Conservation (phyloP, 2,113 vertebrate species). For the Macroglossus sobrinus region DNA sequence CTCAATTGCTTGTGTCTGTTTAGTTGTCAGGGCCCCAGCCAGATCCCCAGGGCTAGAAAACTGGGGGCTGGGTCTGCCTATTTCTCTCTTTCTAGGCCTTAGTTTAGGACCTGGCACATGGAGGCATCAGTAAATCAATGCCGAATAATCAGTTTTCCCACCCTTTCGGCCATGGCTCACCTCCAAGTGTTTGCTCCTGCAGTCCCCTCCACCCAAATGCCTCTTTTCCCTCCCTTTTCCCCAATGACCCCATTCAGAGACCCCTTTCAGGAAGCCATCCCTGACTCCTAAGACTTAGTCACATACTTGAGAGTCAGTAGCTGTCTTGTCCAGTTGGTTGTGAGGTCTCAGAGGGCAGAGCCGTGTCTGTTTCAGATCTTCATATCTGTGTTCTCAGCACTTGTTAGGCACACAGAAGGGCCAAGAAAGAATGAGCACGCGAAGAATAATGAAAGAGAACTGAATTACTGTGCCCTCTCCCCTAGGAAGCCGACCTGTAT, state of each 20-base stretch:
- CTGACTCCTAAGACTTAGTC: neutral
- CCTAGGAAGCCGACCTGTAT: neutral
- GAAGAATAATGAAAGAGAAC: neutral
- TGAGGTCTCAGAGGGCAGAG: neutral
- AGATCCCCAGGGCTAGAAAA: neutral
- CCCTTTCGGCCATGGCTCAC: fast-evolving
- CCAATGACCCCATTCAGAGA: neutral
- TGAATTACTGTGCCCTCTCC: neutral
- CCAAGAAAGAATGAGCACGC: neutral
- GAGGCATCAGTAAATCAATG: neutral
- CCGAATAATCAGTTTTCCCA: neutral
- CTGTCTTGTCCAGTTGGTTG: neutral
- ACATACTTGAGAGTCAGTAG: neutral
- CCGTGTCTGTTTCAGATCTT: neutral
- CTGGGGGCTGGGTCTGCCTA: neutral
- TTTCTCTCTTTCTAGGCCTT: neutral
- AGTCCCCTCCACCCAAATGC: neutral
- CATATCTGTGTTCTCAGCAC: neutral
- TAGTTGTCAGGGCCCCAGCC: neutral
- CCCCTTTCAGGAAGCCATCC: neutral
- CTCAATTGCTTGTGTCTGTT: neutral
- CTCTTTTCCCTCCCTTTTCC: neutral
- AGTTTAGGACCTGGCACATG: neutral
- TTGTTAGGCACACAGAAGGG: neutral
- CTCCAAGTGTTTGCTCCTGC: neutral